Conservation (phyloP, 2,888 invertebrate genomes). For the Tromatobia lineatoria region DNA sequence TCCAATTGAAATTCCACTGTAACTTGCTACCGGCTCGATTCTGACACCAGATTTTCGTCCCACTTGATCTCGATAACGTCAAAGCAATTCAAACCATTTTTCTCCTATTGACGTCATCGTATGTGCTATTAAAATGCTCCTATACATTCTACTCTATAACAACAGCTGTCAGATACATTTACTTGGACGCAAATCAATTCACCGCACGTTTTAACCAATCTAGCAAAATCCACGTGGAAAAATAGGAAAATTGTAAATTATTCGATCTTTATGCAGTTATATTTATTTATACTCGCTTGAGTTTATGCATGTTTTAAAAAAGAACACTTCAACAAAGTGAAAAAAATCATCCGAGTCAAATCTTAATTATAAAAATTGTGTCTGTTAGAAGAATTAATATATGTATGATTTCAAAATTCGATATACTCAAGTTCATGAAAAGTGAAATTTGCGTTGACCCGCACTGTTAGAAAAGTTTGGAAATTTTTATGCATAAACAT, state of each 20-base stretch:
- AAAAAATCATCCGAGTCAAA: too few relatives aligned
- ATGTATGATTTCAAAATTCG: too few relatives aligned
- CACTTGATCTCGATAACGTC: slow-evolving; percentile 11
- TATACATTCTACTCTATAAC: not conserved
- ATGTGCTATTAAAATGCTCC: not conserved
- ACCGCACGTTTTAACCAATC: not conserved
- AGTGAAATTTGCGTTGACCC: too few relatives aligned
- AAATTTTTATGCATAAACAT: too few relatives aligned
- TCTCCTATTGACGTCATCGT: slow-evolving; percentile 32
- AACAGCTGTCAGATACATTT: not conserved
- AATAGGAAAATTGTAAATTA: not conserved
- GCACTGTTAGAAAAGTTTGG: too few relatives aligned
- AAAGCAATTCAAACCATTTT: slow-evolving; percentile 38
- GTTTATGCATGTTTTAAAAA: too few relatives aligned
- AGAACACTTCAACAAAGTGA: too few relatives aligned
- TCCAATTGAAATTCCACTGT: slow-evolving; percentile 16
- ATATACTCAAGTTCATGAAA: too few relatives aligned
- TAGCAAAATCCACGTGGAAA: too few relatives aligned
- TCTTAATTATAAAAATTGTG: too few relatives aligned
- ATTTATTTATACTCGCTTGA: not conserved
- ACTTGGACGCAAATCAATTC: not conserved
- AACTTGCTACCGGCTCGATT: not conserved
- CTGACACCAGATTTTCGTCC: not conserved
- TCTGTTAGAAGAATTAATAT: too few relatives aligned
- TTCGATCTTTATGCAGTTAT: not conserved